Conservation (phyloP, 2,113 vertebrate species). For the Brachyistius frenatus region DNA sequence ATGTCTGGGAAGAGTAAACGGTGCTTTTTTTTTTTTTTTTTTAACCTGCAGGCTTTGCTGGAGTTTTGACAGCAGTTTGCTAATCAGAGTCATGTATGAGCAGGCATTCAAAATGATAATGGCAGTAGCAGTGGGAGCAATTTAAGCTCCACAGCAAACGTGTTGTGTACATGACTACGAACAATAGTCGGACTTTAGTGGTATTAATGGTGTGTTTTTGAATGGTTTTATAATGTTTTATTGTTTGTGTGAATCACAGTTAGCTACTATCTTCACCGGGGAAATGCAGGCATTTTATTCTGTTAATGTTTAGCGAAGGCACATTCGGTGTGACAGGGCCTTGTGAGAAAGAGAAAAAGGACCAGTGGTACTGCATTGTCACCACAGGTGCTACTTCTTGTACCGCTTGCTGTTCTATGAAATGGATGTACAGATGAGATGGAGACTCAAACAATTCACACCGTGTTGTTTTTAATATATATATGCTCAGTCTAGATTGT, state of each 20-base stretch:
- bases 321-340: not conserved
- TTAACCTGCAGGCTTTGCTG: too few species aligned
- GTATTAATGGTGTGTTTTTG: not conserved
- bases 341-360: not conserved
- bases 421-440: not conserved
- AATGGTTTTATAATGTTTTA: too few species aligned
- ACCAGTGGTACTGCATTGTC: constrained; percentile 14
- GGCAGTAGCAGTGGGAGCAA: not conserved
- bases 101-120: too few species aligned
- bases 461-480: not conserved
- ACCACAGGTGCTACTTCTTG: constrained; percentile 22
- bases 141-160: too few species aligned
- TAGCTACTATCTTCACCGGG: not conserved
- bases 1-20: too few species aligned
- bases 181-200: too few species aligned
- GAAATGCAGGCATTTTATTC: not conserved
- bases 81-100: too few species aligned
- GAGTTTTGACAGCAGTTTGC: too few species aligned
- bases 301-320: not conserved
- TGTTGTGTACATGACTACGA: too few species aligned
- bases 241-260: not conserved
- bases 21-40: too few species aligned
- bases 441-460: not conserved
- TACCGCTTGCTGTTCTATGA: not conserved
- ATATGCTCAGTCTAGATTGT: not conserved